Evolutionary conservation across 2,797 vertebrate genomes (phyloP).

Genomic region (Triplophysa yarkandensis): DNA sequence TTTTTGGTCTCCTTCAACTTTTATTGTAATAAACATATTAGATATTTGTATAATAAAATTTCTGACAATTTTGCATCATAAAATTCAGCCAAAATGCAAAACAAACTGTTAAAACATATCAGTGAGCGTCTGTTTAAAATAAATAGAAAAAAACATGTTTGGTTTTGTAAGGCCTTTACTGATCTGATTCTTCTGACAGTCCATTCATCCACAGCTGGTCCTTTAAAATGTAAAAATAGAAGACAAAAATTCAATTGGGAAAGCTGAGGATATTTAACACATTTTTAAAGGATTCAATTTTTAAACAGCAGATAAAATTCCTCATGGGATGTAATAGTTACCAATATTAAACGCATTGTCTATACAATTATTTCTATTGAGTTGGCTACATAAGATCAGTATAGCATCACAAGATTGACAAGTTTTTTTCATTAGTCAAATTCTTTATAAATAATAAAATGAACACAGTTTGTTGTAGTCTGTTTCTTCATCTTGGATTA

Average conservation of each 20-base stretch:
- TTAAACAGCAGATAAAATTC: constrained; percentile 8
- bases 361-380: not conserved
- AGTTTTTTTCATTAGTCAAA: not conserved
- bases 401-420: no score
- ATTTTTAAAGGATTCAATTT: not conserved
- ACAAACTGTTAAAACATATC: not conserved
- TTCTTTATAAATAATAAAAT: not conserved
- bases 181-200: no score
- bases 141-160: not conserved
- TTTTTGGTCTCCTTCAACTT: constrained; percentile 32
- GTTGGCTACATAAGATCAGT: not conserved
- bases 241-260: not conserved
- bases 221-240: not conserved
- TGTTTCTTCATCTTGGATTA: no score
- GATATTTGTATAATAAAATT: not conserved
- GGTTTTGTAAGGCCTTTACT: not conserved
- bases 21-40: constrained; percentile 9
- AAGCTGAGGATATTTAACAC: no score
- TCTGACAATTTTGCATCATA: not conserved
- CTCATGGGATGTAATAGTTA: not conserved
- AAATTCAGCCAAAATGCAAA: not conserved
- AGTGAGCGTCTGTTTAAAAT: not conserved
- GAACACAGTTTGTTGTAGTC: no score
- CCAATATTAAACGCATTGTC: not conserved
- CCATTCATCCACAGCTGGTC: no score